Base-by-base conservation (phyloP, 2,113 vertebrate species). In the Himantopus leucocephalus region DNA sequence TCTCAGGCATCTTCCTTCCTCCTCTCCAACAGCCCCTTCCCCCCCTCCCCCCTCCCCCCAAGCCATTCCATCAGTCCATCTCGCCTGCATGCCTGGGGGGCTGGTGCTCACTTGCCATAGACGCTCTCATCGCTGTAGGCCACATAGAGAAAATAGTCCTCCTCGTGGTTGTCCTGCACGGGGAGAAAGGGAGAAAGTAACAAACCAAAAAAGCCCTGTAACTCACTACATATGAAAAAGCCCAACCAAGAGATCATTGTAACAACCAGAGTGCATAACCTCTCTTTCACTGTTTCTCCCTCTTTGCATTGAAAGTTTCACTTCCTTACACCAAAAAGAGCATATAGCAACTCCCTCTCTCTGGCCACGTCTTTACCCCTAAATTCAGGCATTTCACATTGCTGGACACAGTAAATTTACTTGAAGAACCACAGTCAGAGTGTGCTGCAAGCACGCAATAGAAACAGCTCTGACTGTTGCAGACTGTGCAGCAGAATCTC, bases 101-200 rank as follows among this genome's bases (percentile, higher is more conserved):
- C 45, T 76, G 81, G 32, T 37, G 94, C 85, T 99, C 98, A 99
- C 94, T 99, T 99, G 68, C 99, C 99, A 24, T 99, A 99, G 92
- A 99, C 99, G 5, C 99, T 99, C 97, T 99, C 99, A 41, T 99
- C 99, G 56, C 99, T 99, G 98, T 99, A 99, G 68, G 99, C 99
- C 98, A 99, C 99, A 90, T 99, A 99, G 90, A 99, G 99, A 97
- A 99, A 99, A 96, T 99, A 98, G 97, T 99, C 99, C 76, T 99
- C 99, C n/a, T 99, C 99, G 0, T 99, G 99, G 96, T 99, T 99
- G 97, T 99, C 99, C 99, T 99, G 94, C 34, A 94, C 95, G 20
- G 85, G 43, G 73, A 70, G 41, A 67, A 48, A 94, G 52, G 88
- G 10, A 95, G 4, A 67, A 48, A 59, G 78, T 90, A 35, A 92